Base-by-base conservation (phyloP, 2,888 invertebrate genomes). In the Patella depressa region DNA sequence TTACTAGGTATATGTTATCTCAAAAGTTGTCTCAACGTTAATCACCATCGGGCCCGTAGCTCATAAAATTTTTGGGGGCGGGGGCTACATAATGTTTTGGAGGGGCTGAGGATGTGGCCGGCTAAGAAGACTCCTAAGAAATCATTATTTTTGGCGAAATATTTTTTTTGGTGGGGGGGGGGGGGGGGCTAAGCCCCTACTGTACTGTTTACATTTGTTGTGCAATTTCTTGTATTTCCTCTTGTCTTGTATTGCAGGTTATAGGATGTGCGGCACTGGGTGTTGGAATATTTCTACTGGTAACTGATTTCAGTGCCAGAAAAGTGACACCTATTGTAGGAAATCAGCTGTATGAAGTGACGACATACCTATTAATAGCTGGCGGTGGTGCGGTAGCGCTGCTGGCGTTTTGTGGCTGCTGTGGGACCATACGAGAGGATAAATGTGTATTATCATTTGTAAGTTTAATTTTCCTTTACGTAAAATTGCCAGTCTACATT, bases 321-420 rank as follows among this genome's bases (percentile, higher is more conserved):
- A 88, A 89, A 79, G 86, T 89, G 69, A 86, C 89, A n/a, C 86
- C 88, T 17, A 82, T 89, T 24, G 85, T 88, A 12, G 86, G 85
- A 72, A 85, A 86, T 34, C 85, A 87, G 78, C 80, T 85, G 73
- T 89, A 88, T 80, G 89, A 89, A 80, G 86, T 89, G 24, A 87
- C 87, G 69, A 87, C 88, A 19, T 89, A 89, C 79, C 84, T 89
- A 71, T 84, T 88, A 75, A 85, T 89, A 72, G 88, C 85, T 3
- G 89, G 88, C 7, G 89, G 89, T n/a, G 89, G 89, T 12, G 82
- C 87, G 9, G 87, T 89, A 73, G 86, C 89, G 0, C 82, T 89
- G 45, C 83, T 89, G 72, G 89, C 89, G 7, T 89, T 89, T 83
- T 89, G 89, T 82, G 89, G 89, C 9, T 89, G 88, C 79, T 89